phyloP scores from a whole-genome alignment of 2,113 vertebrate species.

The Odontophorus gujanensis region DNA sequence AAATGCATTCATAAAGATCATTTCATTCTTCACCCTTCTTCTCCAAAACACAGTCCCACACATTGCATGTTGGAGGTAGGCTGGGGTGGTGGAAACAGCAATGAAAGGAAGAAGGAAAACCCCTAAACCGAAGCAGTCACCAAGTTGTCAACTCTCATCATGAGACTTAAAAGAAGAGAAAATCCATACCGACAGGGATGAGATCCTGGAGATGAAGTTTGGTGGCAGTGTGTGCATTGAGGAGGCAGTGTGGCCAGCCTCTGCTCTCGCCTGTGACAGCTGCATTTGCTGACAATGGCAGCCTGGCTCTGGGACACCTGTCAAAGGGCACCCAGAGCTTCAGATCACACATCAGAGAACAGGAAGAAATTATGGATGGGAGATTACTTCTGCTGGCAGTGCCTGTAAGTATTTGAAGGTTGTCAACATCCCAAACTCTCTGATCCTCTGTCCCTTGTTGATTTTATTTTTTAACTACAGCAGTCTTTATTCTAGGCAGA shows the following conservation, averaged over 20 bases:
- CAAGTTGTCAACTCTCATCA: background rate
- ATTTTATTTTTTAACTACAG: background rate
- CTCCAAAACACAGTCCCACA: background rate
- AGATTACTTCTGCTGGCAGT: background rate
- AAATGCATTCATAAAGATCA: background rate
- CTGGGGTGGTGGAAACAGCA: background rate
- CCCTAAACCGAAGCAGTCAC: background rate
- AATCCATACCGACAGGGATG: accelerated
- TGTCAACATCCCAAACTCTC: background rate
- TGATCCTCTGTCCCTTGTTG: background rate
- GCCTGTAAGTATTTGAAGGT: background rate
- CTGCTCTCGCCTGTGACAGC: accelerated
- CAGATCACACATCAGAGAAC: conserved; percentile 26
- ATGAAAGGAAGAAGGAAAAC: background rate
- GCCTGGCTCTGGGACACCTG: background rate
- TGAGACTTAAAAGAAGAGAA: background rate
- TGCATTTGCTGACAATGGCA: accelerated
- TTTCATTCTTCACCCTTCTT: background rate
- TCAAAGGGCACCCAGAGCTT: background rate
- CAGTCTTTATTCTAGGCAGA: background rate
- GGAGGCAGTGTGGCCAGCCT: background rate
- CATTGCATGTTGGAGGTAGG: background rate
- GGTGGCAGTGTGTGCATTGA: accelerated
- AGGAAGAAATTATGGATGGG: background rate
- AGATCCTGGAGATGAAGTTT: background rate